These are phyloP conservation scores for Coenonympha glycerion DNA, from an alignment of 2,888 invertebrate genomes.

Conservation along the genomic window DNA sequence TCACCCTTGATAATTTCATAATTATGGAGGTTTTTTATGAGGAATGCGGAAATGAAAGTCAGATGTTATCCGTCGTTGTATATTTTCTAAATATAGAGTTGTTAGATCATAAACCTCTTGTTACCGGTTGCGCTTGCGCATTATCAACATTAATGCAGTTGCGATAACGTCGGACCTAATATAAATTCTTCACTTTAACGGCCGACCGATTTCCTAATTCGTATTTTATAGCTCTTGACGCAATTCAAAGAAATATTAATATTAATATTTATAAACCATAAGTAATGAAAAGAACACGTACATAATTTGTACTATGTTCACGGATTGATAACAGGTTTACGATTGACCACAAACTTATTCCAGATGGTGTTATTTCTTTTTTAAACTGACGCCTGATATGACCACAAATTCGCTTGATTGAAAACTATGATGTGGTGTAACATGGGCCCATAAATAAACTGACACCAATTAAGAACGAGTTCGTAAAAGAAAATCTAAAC, in stretches of 20 bases:
- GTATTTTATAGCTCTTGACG: conserved; percentile 8
- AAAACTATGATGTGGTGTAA: too few species aligned
- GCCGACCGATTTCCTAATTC: conserved; percentile 6
- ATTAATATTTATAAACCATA: not conserved
- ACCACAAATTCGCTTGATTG: not conserved
- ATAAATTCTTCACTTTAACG: conserved; percentile 1
- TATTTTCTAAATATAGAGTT: conserved; percentile 38
- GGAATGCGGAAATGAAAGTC: conserved; percentile 51
- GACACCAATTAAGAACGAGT: too few species aligned
- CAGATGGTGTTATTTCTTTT: not conserved
- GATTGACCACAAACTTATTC: not conserved
- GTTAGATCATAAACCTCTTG: conserved; percentile 40
- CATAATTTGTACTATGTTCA: not conserved
- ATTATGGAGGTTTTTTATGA: conserved; percentile 42
- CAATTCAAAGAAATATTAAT: conserved; percentile 4
- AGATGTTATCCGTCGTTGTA: conserved; percentile 31
- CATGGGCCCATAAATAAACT: too few species aligned
- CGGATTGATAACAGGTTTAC: not conserved
- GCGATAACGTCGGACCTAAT: conserved; percentile 7
- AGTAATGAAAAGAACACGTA: not conserved
- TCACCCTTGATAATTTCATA: conserved; percentile 2
- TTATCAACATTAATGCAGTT: conserved; percentile 23
- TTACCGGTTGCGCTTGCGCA: conserved; percentile 42
- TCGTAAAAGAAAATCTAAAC: too few species aligned
- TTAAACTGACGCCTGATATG: not conserved